Conservation (phyloP, 2,888 invertebrate species). For the Ophion slaviceki region DNA sequence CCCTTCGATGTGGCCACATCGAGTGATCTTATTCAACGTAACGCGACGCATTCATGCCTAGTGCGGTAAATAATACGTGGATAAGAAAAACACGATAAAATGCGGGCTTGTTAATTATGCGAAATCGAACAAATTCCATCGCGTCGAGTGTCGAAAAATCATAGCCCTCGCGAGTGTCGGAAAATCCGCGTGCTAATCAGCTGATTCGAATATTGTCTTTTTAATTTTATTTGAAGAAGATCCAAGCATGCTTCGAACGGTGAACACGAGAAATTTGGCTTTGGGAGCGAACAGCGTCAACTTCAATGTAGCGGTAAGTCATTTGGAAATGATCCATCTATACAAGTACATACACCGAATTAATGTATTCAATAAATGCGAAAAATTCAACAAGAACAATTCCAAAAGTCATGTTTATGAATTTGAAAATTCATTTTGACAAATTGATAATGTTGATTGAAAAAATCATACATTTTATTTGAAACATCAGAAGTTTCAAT, state of each 20-base stretch:
- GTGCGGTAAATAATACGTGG: background rate
- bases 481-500: no score
- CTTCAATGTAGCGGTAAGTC: slow-evolving; percentile 70
- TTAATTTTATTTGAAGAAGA: slow-evolving; percentile 1
- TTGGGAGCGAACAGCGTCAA: slow-evolving; percentile 55
- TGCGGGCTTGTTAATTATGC: background rate
- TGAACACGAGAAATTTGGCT: slow-evolving; percentile 61
- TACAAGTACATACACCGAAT: background rate
- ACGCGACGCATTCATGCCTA: background rate
- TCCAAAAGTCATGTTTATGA: no score
- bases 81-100: slow-evolving; percentile 1
- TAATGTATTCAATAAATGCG: no score
- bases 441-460: no score
- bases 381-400: no score
- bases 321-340: background rate
- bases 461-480: no score
- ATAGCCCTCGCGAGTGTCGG: background rate
- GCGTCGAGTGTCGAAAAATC: background rate
- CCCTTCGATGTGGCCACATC: background rate
- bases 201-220: background rate
- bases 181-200: slow-evolving; percentile 26
- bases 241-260: slow-evolving; percentile 69
- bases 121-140: background rate
- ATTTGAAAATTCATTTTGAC: no score
- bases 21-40: slow-evolving; percentile 44